Evolutionary conservation across 2,797 vertebrate species (phyloP).

Genomic region (Taenioides sp.): DNA sequence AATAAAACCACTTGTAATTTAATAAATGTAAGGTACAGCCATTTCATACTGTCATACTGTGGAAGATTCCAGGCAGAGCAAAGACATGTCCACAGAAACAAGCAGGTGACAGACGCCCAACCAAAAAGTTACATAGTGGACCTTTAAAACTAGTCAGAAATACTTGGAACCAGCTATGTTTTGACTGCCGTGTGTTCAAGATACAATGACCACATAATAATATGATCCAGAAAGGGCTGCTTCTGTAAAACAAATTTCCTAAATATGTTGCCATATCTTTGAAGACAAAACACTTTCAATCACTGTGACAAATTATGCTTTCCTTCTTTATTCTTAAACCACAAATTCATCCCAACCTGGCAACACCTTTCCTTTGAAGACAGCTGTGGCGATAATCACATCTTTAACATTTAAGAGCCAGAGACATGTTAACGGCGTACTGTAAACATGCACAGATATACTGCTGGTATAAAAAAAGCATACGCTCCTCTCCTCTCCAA

Average conservation of each 20-base stretch:
- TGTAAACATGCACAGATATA: slow-evolving; percentile 15
- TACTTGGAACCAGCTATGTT: not conserved
- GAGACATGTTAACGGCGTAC: slow-evolving; percentile 50
- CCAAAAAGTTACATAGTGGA: too few species aligned
- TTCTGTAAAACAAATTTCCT: not conserved
- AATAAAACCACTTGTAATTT: too few species aligned
- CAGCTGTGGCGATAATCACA: slow-evolving; percentile 56
- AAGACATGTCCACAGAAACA: too few species aligned
- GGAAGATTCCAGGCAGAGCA: too few species aligned
- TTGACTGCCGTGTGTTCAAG: not conserved
- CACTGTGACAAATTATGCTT: slow-evolving; percentile 51
- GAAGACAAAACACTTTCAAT: slow-evolving; percentile 11
- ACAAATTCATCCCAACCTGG: slow-evolving; percentile 50
- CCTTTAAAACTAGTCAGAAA: too few species aligned
- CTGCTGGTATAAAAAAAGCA: slow-evolving; percentile 27
- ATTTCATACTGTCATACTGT: too few species aligned
- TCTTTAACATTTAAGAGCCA: slow-evolving; percentile 44
- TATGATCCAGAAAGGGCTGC: not conserved
- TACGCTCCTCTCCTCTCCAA: slow-evolving; percentile 16
- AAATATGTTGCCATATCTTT: not conserved
- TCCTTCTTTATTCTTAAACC: slow-evolving; percentile 35
- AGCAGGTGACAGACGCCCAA: too few species aligned
- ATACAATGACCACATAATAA: not conserved
- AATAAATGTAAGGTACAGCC: too few species aligned
- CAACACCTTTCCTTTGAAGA: slow-evolving; percentile 41